phyloP scores from a whole-genome alignment of 2,113 vertebrate species.

The Pyrgilauda ruficollis region DNA sequence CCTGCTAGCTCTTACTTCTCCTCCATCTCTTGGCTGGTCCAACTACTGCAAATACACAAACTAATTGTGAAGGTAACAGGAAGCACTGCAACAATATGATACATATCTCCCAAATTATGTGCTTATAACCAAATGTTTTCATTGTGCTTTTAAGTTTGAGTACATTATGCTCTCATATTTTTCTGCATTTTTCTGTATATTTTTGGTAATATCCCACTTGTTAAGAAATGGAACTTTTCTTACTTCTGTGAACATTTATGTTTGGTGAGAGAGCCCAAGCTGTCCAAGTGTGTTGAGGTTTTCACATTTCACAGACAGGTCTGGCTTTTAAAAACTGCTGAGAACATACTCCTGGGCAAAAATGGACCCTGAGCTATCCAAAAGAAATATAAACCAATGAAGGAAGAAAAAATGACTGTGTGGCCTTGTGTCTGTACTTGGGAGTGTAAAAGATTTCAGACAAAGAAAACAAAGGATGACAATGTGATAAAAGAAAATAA shows the following conservation, averaged over 20 bases:
- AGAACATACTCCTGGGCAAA: neutral
- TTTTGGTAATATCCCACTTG: neutral
- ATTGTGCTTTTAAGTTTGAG: neutral
- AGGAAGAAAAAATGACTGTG: neutral
- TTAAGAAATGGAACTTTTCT: neutral
- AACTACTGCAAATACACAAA: neutral
- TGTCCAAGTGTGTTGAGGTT: neutral
- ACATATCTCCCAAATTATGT: neutral
- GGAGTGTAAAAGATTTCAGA: neutral
- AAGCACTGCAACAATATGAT: neutral
- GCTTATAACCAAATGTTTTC: neutral
- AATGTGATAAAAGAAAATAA: neutral
- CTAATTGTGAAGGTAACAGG: neutral
- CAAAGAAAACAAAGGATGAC: neutral
- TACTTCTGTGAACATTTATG: neutral
- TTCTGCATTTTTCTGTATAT: neutral
- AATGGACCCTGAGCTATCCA: neutral
- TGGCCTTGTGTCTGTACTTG: neutral
- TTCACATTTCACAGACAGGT: neutral
- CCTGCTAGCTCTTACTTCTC: neutral
- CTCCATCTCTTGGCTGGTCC: neutral
- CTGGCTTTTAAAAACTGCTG: neutral
- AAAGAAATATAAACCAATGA: neutral
- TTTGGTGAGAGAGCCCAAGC: neutral
- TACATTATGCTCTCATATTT: neutral